Base-by-base conservation (phyloP, 2,113 vertebrate genomes). In the Chloebia gouldiae region DNA sequence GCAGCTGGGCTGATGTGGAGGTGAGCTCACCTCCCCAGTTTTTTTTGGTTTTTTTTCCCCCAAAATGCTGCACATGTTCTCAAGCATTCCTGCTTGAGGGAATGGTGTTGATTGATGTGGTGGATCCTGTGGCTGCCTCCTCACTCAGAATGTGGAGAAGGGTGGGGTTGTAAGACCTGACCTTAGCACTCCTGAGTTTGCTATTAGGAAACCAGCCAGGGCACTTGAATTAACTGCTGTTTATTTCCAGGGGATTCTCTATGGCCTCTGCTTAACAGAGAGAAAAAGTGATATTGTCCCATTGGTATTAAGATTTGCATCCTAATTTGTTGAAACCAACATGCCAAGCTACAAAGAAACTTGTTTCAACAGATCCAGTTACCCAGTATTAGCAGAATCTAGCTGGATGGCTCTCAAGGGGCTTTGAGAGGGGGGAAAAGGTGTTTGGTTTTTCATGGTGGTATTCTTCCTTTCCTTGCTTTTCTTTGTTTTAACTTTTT, bases 81-180 rank as follows among this genome's bases (percentile, higher is more conserved):
- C 23, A 11, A 39, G n/a, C 27, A 45, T 31, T 0, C 2, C 3
- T 49, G 9, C 17, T 28, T 60, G 25, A 49, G 64, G 20, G 9
- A 4, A 23, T 1, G 3, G 33, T n/a, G 4, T 22, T 0, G 1
- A 6, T 33, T 47, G 51, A 10, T 0, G 0, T 2, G 0, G 35
- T 25, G 40, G 7, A n/a, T 69, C n/a, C 42, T 60, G 18, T 45
- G 59, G 60, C n/a, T 80, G 79, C 66, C 37, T 73, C 49, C 37
- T 65, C 1, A 0, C 15, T 85, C 21, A 6, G 27, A 44, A 69
- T 27, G n/a, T 15, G 45, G 4, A 50, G 33, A 33, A 63, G 20
- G 42, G 33, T 23, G 39, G 6, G 15, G 4, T 7, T 28, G 2
- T 5, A 23, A 47, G 25, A 50, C 17, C 33, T 75, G 64, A 35